A percentile compares a stretch with the other conserved stretches of the same genome.
Evolutionary conservation across 2,888 invertebrate genomes (phyloP).

Genomic region (Cantharis nigra): DNA sequence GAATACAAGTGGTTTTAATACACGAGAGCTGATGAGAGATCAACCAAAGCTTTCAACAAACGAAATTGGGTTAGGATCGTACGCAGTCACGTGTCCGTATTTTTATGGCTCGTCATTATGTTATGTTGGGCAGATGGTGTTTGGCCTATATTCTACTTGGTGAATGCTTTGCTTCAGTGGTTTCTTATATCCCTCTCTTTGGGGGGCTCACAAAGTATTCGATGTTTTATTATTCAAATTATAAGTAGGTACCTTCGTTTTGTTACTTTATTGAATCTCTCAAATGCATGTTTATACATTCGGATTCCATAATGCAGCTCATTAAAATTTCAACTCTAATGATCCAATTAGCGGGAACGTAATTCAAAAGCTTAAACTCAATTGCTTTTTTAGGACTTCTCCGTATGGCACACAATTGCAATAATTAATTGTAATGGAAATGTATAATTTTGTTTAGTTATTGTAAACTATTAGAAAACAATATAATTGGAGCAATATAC

Average conservation of each 20-base stretch:
- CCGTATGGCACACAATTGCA: not conserved
- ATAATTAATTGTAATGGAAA: constrained; percentile 1
- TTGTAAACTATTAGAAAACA: constrained; percentile 11
- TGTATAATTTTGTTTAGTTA: not conserved
- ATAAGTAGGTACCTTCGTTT: not conserved
- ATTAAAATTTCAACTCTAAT: not conserved
- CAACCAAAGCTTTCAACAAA: constrained; percentile 43
- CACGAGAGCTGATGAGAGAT: constrained; percentile 42
- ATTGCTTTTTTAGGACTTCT: not conserved
- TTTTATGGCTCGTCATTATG: constrained; percentile 13
- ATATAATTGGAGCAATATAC: constrained; percentile 4
- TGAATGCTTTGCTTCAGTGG: not conserved
- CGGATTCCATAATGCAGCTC: not conserved
- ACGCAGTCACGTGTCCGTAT: constrained; percentile 36
- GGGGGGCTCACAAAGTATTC: not conserved
- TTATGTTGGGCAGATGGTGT: constrained; percentile 11
- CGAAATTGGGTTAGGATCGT: constrained; percentile 45
- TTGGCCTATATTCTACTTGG: not conserved
- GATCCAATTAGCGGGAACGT: not conserved
- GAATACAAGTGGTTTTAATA: constrained; percentile 44
- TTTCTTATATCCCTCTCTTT: constrained; percentile 1
- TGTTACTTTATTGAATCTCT: not conserved
- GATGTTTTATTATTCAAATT: not conserved
- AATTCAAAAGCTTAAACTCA: not conserved
- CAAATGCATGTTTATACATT: not conserved